These are phyloP conservation scores for Pipra filicauda DNA, from an alignment of 2,113 vertebrate species.

Conservation along the genomic window DNA sequence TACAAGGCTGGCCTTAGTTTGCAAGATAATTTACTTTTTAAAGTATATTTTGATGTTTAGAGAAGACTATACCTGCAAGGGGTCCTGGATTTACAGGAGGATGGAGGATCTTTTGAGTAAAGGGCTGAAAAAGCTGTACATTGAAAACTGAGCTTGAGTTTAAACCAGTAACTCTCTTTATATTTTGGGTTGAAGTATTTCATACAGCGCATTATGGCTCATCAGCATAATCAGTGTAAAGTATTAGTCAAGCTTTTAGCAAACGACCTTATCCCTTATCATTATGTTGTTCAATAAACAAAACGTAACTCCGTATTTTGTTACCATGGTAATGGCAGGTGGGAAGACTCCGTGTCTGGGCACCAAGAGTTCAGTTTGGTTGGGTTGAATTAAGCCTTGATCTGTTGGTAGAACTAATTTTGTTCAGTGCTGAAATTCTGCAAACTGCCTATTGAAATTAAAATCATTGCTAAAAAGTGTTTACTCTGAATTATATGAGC, in stretches of 20 bases:
- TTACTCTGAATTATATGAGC: not conserved
- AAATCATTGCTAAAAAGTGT: not conserved
- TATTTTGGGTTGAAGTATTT: not conserved
- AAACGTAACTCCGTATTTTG: not conserved
- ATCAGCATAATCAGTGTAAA: not conserved
- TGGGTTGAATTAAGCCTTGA: not conserved
- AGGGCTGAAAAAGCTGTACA: not conserved
- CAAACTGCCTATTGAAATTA: not conserved
- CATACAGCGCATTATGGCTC: not conserved
- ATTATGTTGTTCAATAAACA: not conserved
- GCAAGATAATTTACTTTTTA: not conserved
- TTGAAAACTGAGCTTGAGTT: not conserved
- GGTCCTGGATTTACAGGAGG: not conserved
- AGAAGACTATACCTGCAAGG: not conserved
- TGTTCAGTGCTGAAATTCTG: not conserved
- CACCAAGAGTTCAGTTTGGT: not conserved
- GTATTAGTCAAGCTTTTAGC: not conserved
- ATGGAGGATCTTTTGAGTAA: not conserved
- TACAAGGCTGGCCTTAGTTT: not conserved
- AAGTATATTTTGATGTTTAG: not conserved
- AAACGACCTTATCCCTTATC: not conserved
- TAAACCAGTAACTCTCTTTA: not conserved
- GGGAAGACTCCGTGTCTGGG: not conserved
- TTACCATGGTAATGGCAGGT: not conserved
- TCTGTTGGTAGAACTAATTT: not conserved